Evolutionary conservation across 2,113 vertebrate species (phyloP).

Genomic region (Thinocorus orbignyianus): DNA sequence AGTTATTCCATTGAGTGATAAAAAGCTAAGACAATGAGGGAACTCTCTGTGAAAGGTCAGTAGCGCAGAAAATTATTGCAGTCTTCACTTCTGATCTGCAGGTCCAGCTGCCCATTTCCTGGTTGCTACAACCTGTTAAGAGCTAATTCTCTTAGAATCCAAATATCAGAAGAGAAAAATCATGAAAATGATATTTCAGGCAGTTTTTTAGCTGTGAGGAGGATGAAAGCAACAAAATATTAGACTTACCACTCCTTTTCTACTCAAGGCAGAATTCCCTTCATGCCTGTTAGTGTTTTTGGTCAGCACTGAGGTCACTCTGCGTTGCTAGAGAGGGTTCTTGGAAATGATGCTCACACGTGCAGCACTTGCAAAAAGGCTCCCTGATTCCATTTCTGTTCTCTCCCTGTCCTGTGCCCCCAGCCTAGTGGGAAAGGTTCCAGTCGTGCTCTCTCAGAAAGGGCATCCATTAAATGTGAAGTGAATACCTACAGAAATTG

Average conservation of each 20-base stretch:
- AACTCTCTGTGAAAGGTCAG: not conserved
- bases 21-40: not conserved
- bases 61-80: not conserved
- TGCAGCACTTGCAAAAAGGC: rapidly evolving
- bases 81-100: not conserved
- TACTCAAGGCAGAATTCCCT: not conserved
- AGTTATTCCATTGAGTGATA: not conserved
- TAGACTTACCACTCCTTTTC: not conserved
- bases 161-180: not conserved
- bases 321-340: not conserved
- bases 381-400: not conserved
- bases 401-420: not conserved
- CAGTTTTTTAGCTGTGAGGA: not conserved
- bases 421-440: not conserved
- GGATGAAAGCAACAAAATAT: not conserved
- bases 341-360: not conserved
- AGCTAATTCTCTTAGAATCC: not conserved
- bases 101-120: not conserved
- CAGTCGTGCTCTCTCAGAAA: not conserved
- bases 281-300: not conserved
- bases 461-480: not conserved
- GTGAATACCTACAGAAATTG: not conserved
- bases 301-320: rapidly evolving
- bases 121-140: not conserved
- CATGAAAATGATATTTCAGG: not conserved